Percentiles rank a stretch among this genome's conserved stretches.
phyloP scores from a whole-genome alignment of 1,140 invertebrate species.

The Rhopalosiphum padi region DNA sequence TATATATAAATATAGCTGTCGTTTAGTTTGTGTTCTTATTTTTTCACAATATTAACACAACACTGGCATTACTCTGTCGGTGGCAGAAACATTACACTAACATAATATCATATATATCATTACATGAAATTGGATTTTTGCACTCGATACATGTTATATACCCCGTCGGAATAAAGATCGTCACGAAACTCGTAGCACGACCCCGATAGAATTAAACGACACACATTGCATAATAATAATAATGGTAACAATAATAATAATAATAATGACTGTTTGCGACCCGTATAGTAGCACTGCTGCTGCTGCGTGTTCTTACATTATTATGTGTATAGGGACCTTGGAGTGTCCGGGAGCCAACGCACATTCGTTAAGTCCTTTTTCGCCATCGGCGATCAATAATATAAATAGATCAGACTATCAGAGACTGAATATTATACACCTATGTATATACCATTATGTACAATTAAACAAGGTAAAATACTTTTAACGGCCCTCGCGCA shows the following conservation, averaged over 20 bases:
- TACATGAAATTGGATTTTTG: slow-evolving; percentile 4
- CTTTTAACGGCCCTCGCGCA: not conserved
- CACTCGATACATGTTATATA: not conserved
- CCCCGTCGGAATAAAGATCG: not conserved
- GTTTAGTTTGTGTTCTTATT: not conserved
- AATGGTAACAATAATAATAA: not conserved
- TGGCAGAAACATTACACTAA: not conserved
- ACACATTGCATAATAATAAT: not conserved
- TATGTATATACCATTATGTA: not conserved
- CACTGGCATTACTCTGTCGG: not conserved
- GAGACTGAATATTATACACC: not conserved
- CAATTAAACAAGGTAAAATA: not conserved
- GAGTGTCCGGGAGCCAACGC: not conserved
- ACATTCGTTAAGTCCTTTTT: slow-evolving; percentile 8
- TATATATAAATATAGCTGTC: not conserved
- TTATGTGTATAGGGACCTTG: not conserved
- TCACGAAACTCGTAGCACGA: not conserved
- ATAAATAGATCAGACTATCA: not conserved
- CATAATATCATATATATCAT: not conserved
- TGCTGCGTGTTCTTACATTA: not conserved
- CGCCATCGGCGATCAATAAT: not conserved
- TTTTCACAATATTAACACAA: slow-evolving; percentile 3
- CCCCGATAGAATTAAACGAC: not conserved
- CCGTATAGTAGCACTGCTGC: not conserved
- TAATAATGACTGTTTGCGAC: slow-evolving; percentile 2